A percentile compares a stretch with the other conserved stretches of the same genome.
Conservation (phyloP, 2,113 vertebrate genomes). For the Centropristis striata region DNA sequence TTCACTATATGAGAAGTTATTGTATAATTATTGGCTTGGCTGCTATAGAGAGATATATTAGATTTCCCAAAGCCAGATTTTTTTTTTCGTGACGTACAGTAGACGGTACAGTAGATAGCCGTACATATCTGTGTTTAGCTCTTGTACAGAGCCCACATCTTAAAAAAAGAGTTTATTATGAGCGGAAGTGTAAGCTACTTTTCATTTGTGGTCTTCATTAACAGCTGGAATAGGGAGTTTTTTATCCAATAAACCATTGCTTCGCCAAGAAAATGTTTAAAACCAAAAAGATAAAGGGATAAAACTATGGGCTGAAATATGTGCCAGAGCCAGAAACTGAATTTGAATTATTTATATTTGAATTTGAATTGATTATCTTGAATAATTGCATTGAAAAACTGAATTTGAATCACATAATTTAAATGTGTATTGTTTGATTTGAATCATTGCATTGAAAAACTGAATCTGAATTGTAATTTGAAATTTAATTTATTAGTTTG, state of each 20-base stretch:
- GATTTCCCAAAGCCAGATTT: slow-evolving; percentile 72
- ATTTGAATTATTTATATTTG: no score
- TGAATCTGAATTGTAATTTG: no score
- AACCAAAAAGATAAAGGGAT: slow-evolving; percentile 29
- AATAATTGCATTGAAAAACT: no score
- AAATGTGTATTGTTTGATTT: no score
- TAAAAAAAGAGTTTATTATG: slow-evolving; percentile 47
- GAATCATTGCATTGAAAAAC: no score
- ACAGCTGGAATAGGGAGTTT: not conserved
- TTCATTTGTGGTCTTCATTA: slow-evolving; percentile 26
- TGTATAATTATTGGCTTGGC: slow-evolving; percentile 72
- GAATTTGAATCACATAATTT: no score
- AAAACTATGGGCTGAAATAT: no score
- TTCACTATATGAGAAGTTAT: slow-evolving; percentile 66
- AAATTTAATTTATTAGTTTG: no score
- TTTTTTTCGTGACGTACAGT: slow-evolving; percentile 41
- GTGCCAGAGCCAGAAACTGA: no score
- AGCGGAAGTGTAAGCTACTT: slow-evolving; percentile 54
- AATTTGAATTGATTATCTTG: no score
- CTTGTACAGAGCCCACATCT: slow-evolving; percentile 51
- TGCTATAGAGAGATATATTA: slow-evolving; percentile 80
- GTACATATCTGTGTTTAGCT: slow-evolving; percentile 41
- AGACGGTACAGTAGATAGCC: slow-evolving; percentile 42
- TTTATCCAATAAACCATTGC: not conserved
- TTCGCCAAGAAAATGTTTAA: slow-evolving; percentile 5